Evolutionary conservation across 2,113 vertebrate species (phyloP).

Genomic region (Physeter macrocephalus): DNA sequence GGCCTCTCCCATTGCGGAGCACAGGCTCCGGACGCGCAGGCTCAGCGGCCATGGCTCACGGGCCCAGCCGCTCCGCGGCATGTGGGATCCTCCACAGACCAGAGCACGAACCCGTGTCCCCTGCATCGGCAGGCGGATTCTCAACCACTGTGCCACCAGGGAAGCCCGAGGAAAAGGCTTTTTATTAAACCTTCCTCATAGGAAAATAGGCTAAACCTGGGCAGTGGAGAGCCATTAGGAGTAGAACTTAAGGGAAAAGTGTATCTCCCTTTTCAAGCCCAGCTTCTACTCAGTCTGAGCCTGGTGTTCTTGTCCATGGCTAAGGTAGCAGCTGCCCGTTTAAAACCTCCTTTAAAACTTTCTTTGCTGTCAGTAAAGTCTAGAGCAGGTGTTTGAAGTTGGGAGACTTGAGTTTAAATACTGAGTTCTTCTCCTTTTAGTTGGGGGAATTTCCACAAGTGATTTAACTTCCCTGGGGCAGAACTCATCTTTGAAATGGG

Average conservation of each 20-base stretch:
- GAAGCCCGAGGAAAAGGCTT: neutral
- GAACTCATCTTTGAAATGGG: neutral
- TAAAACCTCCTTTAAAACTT: neutral
- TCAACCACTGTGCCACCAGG: no score
- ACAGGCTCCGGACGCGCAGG: no score
- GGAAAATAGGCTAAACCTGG: neutral
- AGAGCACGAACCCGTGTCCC: no score
- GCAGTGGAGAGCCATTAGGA: neutral
- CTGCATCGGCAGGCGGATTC: no score
- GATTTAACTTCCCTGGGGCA: neutral
- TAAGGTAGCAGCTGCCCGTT: neutral
- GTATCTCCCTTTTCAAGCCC: neutral
- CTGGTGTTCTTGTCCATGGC: neutral
- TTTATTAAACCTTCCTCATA: neutral
- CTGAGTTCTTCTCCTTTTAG: neutral
- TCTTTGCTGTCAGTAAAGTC: neutral
- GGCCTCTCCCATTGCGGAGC: no score
- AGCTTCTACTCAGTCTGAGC: neutral
- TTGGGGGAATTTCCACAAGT: neutral
- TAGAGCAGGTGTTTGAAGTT: neutral
- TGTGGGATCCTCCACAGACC: no score
- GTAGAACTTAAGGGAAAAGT: neutral
- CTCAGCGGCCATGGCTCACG: no score
- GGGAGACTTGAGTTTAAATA: neutral
- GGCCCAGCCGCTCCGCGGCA: no score